Evolutionary conservation across 1,140 invertebrate species (phyloP), one percentile per base, ranked within the genome.

Genomic region (Camponotus floridanus): DNA sequence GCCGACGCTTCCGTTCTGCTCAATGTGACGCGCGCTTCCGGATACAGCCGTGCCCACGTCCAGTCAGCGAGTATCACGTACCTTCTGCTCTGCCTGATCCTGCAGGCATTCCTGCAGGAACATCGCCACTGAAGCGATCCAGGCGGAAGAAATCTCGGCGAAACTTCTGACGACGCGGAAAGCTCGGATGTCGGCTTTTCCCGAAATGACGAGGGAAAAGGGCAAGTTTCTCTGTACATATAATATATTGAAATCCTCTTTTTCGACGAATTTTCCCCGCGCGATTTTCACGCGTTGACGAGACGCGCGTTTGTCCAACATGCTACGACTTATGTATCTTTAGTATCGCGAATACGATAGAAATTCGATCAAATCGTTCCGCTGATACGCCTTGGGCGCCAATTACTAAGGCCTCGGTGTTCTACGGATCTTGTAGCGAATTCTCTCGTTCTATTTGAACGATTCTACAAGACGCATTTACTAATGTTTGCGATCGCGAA

Each of bases 1-100:
- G 95, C 95, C 83, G 96, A 96, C 87, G 96, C 96, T 85, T 94
- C 93, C 70, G 95, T 96, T 87, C 93, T 94, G 83, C 92, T 96
- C 67, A 96, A 96, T 92, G 95, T 96, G 86, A 96, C 96, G 42
- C 93, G 93, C 59, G 95, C 95, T 86, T 94, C 94, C 76, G 92
- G 93, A 83, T 95, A 92, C 92, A 95, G 93, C 87, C 88, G 91
- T 91, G 93, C 90, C 88, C 89, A 93, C 86, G 87, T 93, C 88
- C 92, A 86, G 48, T 90, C 91, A 68, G 86, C 91, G 67, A 93
- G 88, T 84, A 88, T 93, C 73, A 62, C 90, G 67, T 92, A 91
- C 86, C 85, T 94, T 45, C 83, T 93, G 18, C 81, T 94, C 76
- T 94, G 92, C 87, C 87, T 94, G 79, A 83, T 79, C 51, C 76